phyloP scores from a whole-genome alignment of 2,888 invertebrate genomes.

The Trichacis sp. region DNA sequence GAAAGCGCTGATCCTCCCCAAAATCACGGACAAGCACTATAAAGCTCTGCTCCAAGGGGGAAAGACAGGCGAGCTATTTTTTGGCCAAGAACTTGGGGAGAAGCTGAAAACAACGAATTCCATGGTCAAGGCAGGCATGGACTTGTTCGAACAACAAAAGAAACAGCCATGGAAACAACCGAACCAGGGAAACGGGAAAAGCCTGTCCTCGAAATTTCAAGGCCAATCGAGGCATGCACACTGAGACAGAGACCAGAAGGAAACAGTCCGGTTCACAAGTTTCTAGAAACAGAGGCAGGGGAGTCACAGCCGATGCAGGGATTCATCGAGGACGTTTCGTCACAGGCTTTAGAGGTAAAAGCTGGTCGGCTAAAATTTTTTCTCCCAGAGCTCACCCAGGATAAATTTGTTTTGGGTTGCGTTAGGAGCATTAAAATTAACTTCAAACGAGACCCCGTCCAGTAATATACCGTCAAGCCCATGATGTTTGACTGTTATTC shows the following conservation, averaged over 20 bases:
- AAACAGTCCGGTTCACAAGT: no score
- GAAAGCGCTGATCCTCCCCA: slow-evolving; percentile 24
- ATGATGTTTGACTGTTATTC: not conserved
- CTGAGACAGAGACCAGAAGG: slow-evolving; percentile 6
- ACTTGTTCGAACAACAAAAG: slow-evolving; percentile 1
- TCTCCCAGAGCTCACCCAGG: no score
- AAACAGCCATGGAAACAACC: not conserved
- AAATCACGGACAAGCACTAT: slow-evolving; percentile 15
- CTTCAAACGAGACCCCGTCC: not conserved
- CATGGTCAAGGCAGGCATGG: slow-evolving; percentile 20
- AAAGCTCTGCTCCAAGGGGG: slow-evolving; percentile 18
- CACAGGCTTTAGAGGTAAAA: no score
- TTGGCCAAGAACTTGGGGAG: slow-evolving; percentile 16
- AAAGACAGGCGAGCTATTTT: slow-evolving; percentile 17
- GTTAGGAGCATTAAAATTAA: not conserved
- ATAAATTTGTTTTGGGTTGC: no score
- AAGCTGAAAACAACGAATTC: slow-evolving; percentile 19
- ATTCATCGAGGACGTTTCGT: no score
- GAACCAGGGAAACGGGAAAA: slow-evolving; percentile 22
- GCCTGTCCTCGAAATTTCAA: slow-evolving; percentile 14
- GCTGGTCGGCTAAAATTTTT: no score
- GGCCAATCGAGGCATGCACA: slow-evolving; percentile 15
- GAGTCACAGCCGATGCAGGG: not conserved
- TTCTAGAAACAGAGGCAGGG: not conserved
- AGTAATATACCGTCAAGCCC: not conserved